These are phyloP conservation scores for Pemphigus obesinymphae DNA, from an alignment of 1,140 invertebrate species.

Conservation along the genomic window DNA sequence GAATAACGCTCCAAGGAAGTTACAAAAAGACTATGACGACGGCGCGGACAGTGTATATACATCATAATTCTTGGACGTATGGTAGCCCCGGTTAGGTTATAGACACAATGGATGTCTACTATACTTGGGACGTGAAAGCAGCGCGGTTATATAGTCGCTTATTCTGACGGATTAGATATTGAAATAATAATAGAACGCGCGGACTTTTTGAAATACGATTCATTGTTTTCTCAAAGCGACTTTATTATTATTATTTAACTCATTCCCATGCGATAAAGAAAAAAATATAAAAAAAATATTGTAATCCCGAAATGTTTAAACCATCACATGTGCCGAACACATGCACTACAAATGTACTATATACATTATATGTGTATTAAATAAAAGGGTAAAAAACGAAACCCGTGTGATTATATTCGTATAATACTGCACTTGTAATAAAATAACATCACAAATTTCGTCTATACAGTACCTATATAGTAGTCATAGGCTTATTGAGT, in stretches of 20 bases:
- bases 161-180: constrained; percentile 40
- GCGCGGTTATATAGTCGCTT: constrained; percentile 1
- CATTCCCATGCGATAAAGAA: constrained; percentile 17
- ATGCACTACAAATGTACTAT: too few species aligned
- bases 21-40: too few species aligned
- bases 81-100: too few species aligned
- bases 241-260: constrained; percentile 21
- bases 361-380: not conserved
- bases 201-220: constrained; percentile 29
- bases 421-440: not conserved
- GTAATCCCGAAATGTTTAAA: not conserved
- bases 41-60: constrained; percentile 39
- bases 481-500: not conserved
- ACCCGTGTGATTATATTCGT: constrained; percentile 6
- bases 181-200: constrained; percentile 25
- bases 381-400: not conserved
- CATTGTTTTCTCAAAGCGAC: constrained; percentile 34
- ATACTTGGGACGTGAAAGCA: constrained; percentile 34
- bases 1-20: constrained; percentile 12
- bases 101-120: constrained; percentile 15
- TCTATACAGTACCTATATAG: not conserved
- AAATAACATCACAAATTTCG: not conserved
- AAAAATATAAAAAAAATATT: too few species aligned
- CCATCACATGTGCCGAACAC: constrained; percentile 23
- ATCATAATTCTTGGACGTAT: constrained; percentile 37